These are phyloP conservation scores for Eupithecia pulchellata DNA, from an alignment of 2,888 invertebrate genomes.

Conservation along the genomic window DNA sequence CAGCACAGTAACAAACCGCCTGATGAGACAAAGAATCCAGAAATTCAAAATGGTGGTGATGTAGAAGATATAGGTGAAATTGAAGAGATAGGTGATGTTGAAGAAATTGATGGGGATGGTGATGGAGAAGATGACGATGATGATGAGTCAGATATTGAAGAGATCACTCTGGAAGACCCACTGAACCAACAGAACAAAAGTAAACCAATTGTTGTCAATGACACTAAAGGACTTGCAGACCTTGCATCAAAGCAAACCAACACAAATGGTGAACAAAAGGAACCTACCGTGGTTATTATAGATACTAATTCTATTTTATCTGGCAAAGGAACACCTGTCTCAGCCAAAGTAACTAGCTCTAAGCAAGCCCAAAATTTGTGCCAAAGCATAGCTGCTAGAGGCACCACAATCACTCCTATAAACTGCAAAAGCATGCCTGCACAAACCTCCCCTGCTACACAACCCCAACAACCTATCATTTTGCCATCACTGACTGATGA, in stretches of 20 bases:
- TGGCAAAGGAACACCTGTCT: constrained; percentile 62
- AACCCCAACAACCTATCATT: constrained; percentile 76
- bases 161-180: constrained; percentile 89
- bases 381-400: constrained; percentile 79
- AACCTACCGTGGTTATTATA: constrained; percentile 93
- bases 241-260: constrained; percentile 86
- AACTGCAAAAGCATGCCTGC: constrained; percentile 60
- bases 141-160: constrained; percentile 60
- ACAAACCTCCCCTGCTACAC: constrained; percentile 39
- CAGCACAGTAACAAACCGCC: constrained; percentile 73
- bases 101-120: constrained; percentile 72
- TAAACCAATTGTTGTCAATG: constrained; percentile 88
- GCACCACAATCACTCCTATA: constrained; percentile 85
- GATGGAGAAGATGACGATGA: constrained; percentile 82
- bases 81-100: constrained; percentile 70
- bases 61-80: constrained; percentile 75
- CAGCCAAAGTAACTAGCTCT: constrained; percentile 45
- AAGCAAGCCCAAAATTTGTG: constrained; percentile 74
- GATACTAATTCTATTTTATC: constrained; percentile 91
- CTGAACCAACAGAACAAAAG: constrained; percentile 74
- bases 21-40: constrained; percentile 84
- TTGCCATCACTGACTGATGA: constrained; percentile 95
- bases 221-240: constrained; percentile 89
- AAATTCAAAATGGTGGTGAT: constrained; percentile 82
- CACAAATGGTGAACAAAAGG: constrained; percentile 83